phyloP scores from a whole-genome alignment of 2,797 vertebrate genomes.

The Gambusia yucatana region DNA sequence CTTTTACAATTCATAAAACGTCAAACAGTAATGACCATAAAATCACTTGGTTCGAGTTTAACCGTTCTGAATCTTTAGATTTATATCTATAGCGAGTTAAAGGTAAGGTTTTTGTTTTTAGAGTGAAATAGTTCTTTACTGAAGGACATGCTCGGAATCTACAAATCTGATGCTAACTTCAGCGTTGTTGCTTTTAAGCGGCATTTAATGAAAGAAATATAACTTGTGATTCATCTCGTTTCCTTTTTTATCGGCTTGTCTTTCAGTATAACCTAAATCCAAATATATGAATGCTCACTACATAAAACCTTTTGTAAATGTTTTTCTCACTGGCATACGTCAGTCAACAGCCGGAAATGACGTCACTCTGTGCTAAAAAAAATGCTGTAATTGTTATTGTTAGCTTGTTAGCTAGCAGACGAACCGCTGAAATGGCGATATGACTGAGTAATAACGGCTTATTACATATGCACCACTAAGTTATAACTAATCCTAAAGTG shows the following conservation, averaged over 20 bases:
- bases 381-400: constrained; percentile 83
- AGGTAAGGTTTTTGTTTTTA: background rate
- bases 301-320: background rate
- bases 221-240: background rate
- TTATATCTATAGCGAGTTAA: background rate
- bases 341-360: constrained; percentile 63
- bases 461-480: constrained; percentile 73
- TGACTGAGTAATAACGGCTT: constrained; percentile 79
- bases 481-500: constrained; percentile 75
- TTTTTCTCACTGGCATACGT: background rate
- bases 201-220: too few species aligned
- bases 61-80: background rate
- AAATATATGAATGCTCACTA: background rate
- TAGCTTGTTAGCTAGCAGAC: constrained; percentile 79
- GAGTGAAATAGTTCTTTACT: background rate
- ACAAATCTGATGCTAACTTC: background rate
- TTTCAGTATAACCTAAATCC: background rate
- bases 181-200: background rate
- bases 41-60: background rate
- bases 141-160: rapidly evolving
- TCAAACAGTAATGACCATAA: background rate
- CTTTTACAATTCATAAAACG: background rate
- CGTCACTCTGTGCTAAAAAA: constrained; percentile 36
- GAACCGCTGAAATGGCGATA: constrained; percentile 63
- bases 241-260: background rate